phyloP scores from a whole-genome alignment of 2,797 vertebrate species.

The Phrynocephalus guinanensis region DNA sequence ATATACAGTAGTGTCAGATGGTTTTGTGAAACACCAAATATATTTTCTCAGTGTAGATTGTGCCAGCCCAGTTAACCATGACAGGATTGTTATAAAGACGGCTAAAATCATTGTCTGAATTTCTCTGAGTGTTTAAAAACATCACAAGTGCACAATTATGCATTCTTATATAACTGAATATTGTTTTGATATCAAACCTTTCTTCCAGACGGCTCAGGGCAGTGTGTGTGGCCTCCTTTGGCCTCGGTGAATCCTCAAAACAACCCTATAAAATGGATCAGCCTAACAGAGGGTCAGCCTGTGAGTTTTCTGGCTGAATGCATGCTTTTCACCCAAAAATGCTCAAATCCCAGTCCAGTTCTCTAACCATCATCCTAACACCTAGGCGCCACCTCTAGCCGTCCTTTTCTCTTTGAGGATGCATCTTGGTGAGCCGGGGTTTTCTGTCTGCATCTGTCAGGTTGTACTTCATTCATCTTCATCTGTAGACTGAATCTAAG shows the following conservation, averaged over 20 bases:
- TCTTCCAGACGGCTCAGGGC: too few relatives aligned
- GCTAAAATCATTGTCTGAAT: neutral
- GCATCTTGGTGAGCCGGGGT: neutral
- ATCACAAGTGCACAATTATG: neutral
- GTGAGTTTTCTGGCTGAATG: too few relatives aligned
- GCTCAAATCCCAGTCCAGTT: too few relatives aligned
- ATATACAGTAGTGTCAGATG: neutral
- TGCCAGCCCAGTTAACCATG: neutral
- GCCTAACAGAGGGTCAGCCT: too few relatives aligned
- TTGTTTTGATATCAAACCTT: too few relatives aligned
- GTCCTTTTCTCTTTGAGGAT: slow-evolving; percentile 21
- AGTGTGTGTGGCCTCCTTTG: too few relatives aligned
- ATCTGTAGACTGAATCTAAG: slow-evolving; percentile 50
- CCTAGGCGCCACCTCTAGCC: neutral
- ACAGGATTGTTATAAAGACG: neutral
- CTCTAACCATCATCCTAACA: too few relatives aligned
- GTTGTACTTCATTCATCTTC: slow-evolving; percentile 53
- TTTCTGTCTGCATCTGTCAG: slow-evolving; percentile 70
- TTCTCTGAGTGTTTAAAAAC: neutral
- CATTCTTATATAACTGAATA: too few relatives aligned
- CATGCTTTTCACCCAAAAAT: too few relatives aligned
- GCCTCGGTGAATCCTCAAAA: too few relatives aligned
- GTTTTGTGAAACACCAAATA: neutral
- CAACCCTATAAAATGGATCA: too few relatives aligned
- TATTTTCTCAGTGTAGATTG: neutral